phyloP scores from a whole-genome alignment of 2,113 vertebrate genomes.

The Eurypyga helias region DNA sequence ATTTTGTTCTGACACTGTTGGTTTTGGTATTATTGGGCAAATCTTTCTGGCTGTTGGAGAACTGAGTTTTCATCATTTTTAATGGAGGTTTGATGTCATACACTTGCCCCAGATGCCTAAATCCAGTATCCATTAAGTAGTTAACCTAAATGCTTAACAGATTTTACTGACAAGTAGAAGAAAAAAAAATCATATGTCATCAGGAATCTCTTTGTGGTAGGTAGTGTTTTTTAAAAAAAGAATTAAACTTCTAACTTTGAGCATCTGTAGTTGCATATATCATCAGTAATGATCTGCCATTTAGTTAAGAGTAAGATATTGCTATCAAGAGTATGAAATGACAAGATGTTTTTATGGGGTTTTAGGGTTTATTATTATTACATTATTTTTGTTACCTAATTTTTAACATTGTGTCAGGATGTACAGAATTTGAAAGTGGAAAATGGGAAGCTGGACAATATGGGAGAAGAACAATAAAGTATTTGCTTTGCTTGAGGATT shows the following conservation, averaged over 20 bases:
- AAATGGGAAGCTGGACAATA: background rate
- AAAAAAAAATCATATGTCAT: background rate
- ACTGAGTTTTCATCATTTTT: background rate
- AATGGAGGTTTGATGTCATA: background rate
- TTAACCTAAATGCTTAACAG: background rate
- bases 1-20: background rate
- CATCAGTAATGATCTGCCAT: background rate
- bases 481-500: background rate
- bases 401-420: background rate
- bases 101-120: background rate
- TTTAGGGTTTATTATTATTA: background rate
- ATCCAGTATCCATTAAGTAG: background rate
- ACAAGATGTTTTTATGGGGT: background rate
- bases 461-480: background rate
- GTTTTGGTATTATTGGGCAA: background rate
- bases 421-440: background rate
- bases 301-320: background rate
- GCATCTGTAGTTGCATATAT: background rate
- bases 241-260: background rate
- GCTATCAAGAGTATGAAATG: background rate
- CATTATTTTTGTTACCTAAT: background rate
- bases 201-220: background rate
- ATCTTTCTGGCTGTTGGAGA: background rate
- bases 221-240: background rate
- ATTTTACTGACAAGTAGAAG: background rate